Evolutionary conservation across 2,888 invertebrate genomes (phyloP), one percentile per base, ranked within the genome.

Genomic region (Asteroscopus sphinx): DNA sequence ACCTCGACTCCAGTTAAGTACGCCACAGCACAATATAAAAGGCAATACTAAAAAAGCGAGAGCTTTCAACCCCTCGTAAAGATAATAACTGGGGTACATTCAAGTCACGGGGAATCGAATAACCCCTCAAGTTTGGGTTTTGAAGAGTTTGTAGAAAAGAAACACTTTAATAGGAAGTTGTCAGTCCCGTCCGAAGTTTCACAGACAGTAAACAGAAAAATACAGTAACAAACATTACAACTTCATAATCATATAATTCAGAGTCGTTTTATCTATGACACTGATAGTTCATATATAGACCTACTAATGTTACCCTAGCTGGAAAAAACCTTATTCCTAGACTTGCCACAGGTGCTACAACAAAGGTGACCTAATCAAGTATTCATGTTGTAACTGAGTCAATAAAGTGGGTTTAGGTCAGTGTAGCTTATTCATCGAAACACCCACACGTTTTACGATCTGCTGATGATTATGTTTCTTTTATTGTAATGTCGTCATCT

Each of bases 31-130:
- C 83, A 87, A 87, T 85, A 86, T 88, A 87, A 87, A 87, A 81
- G 82, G 85, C 83, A 86, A 89, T 89, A 89, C 88, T 86, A 90
- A 89, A n/a, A 89, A 90, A 89, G 81, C 85, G 88, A 83, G 85
- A 86, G 89, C 88, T 90, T 88, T 91, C 87, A 91, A 87, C 89
- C 89, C 90, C 90, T 92, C 90, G 86, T 92, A 90, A 91, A 90
- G 89, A 92, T 91, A 91, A 90, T 90, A 90, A 89, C 87, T 83
- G 63, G 79, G 82, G 83, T 77, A 77, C 77, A 80, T 78, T 78
- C 77, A 76, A 85, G 80, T 83, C 84, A 81, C 79, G 77, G 79
- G 63, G 77, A 76, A 80, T 84, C 81, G 84, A 87, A 70, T 60
- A 67, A 59, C 47, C 79, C 78, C 72, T 68, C 68, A 81, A 83